Evolutionary conservation across 2,797 vertebrate genomes (phyloP).

Genomic region (Lutjanus argentimaculatus): DNA sequence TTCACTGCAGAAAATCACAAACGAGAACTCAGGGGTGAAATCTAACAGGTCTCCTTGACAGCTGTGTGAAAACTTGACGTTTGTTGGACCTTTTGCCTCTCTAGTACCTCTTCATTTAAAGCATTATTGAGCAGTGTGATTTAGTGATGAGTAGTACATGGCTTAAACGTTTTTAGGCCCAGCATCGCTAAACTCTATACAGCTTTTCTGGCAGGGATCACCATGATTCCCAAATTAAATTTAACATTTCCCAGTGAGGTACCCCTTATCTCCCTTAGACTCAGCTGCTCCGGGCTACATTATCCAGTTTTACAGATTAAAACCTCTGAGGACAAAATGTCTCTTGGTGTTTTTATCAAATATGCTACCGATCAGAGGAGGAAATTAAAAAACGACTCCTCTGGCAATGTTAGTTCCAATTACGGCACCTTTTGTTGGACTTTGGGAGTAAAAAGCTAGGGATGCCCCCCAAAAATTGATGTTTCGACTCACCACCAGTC

Average conservation of each 20-base stretch:
- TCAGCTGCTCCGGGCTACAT: not conserved
- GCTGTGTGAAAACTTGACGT: not conserved
- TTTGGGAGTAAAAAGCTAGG: not conserved
- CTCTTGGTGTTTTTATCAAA: not conserved
- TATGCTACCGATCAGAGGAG: not conserved
- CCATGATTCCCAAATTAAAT: not conserved
- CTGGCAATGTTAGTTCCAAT: constrained; percentile 5
- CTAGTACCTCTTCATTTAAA: too few species aligned
- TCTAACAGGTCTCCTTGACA: not conserved
- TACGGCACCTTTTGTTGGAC: not conserved
- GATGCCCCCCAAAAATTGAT: too few species aligned
- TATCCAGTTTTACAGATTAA: not conserved
- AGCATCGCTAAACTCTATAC: too few species aligned
- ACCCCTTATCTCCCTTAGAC: not conserved
- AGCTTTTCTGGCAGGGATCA: not conserved
- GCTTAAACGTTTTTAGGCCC: not conserved
- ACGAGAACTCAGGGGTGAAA: not conserved
- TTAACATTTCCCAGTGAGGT: not conserved
- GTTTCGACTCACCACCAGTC: too few species aligned
- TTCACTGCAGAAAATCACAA: constrained; percentile 11
- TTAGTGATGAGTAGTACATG: not conserved
- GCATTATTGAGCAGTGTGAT: not conserved
- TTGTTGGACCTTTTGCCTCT: not conserved
- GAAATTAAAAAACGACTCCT: not conserved
- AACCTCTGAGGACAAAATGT: not conserved